A percentile compares a stretch with the other conserved stretches of the same genome.
Conservation (phyloP, 2,113 vertebrate species). For the Ibidorhyncha struthersii region DNA sequence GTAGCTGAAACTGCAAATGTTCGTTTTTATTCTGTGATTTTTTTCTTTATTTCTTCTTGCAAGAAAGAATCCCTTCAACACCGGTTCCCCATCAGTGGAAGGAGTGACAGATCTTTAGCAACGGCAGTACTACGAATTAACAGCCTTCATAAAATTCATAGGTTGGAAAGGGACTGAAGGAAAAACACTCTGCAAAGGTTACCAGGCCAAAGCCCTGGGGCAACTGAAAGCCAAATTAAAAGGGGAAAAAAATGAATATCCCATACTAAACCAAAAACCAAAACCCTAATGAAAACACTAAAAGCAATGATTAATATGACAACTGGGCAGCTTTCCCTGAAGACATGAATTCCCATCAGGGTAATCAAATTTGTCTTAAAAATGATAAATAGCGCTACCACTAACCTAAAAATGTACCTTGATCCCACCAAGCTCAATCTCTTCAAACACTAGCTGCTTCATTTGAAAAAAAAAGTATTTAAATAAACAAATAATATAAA, state of each 20-base stretch:
- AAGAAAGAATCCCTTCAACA: not conserved
- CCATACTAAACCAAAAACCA: slow-evolving; percentile 48
- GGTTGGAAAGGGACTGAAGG: not conserved
- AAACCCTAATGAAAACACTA: slow-evolving; percentile 63
- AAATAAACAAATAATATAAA: slow-evolving; percentile 68
- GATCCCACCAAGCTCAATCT: slow-evolving; percentile 12
- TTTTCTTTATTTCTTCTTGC: not conserved
- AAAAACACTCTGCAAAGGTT: slow-evolving; percentile 36
- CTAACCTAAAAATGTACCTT: slow-evolving; percentile 54
- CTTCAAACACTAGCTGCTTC: slow-evolving; percentile 62
- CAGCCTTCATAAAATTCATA: not conserved
- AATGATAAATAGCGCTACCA: slow-evolving; percentile 54
- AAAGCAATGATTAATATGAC: slow-evolving; percentile 65
- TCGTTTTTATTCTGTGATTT: fast-evolving
- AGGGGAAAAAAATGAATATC: slow-evolving; percentile 30
- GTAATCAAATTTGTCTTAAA: slow-evolving; percentile 58
- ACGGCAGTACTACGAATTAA: not conserved
- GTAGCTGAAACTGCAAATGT: fast-evolving
- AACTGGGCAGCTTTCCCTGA: slow-evolving; percentile 58
- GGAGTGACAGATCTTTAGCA: not conserved
- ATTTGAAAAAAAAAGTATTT: not conserved
- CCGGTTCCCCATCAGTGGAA: not conserved
- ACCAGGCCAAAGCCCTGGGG: slow-evolving; percentile 34
- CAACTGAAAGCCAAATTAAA: slow-evolving; percentile 38
- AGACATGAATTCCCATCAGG: slow-evolving; percentile 53